Percentiles rank a stretch among this genome's conserved stretches.
These are phyloP conservation scores for Trogon melanurus DNA, from an alignment of 2,113 vertebrate genomes.

Conservation along the genomic window DNA sequence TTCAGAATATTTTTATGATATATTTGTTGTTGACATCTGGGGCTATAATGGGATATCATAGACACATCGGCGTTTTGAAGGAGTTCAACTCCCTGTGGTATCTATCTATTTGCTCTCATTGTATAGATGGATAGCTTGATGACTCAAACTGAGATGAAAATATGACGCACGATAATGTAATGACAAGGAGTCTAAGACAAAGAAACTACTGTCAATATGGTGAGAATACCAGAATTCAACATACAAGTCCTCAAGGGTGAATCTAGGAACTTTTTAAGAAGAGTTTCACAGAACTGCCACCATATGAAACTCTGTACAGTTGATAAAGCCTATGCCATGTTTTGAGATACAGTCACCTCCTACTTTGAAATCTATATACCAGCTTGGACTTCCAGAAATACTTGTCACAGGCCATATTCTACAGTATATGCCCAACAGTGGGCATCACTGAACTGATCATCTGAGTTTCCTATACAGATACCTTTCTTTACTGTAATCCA, in stretches of 20 bases:
- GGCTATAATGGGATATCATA: not conserved
- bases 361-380: not conserved
- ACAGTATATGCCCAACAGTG: not conserved
- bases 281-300: not conserved
- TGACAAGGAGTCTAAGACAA: not conserved
- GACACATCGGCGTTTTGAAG: not conserved
- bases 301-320: too few species aligned
- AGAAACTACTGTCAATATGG: not conserved
- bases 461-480: not conserved
- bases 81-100: not conserved
- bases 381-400: not conserved
- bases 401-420: not conserved
- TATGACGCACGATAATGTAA: not conserved
- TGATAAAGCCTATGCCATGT: not conserved
- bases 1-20: not conserved
- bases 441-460: not conserved
- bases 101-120: not conserved
- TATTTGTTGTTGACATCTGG: not conserved
- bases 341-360: not conserved
- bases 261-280: not conserved
- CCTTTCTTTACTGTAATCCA: not conserved
- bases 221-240: not conserved
- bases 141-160: not conserved
- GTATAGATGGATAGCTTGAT: not conserved
- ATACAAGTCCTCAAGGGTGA: not conserved